Percentiles rank a stretch among this genome's conserved stretches.
Conservation (phyloP, 2,797 vertebrate genomes). For the Tarsius wallacei region DNA sequence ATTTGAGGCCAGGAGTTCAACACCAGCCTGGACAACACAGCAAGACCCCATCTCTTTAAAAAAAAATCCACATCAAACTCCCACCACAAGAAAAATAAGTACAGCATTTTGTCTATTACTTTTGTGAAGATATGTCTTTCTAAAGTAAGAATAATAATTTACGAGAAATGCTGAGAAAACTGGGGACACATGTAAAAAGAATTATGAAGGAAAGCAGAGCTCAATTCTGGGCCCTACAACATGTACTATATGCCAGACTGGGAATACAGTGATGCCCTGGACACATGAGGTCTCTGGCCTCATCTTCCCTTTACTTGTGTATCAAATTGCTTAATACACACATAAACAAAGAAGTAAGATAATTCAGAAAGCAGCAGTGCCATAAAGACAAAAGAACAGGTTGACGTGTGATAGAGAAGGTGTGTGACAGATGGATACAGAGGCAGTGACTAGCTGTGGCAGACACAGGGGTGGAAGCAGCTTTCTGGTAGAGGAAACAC, state of each 20-base stretch:
- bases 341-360: neutral
- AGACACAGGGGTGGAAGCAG: neutral
- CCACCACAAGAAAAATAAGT: neutral
- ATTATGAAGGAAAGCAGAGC: neutral
- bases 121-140: neutral
- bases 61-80: neutral
- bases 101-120: neutral
- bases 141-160: neutral
- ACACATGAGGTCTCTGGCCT: neutral
- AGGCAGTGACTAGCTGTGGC: rapidly evolving
- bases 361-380: neutral
- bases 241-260: neutral
- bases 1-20: too few relatives aligned
- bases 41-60: too few relatives aligned
- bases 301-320: neutral
- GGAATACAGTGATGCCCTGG: neutral
- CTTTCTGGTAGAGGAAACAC: neutral
- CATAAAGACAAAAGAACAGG: neutral
- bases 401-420: neutral
- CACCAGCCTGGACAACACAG: too few relatives aligned
- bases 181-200: neutral
- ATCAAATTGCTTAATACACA: neutral
- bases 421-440: neutral
- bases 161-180: neutral
- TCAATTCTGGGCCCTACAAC: neutral